Percentiles rank a stretch among this genome's conserved stretches.
These are phyloP conservation scores for Cerastis leucographa DNA, from an alignment of 2,888 invertebrate genomes.

Conservation along the genomic window DNA sequence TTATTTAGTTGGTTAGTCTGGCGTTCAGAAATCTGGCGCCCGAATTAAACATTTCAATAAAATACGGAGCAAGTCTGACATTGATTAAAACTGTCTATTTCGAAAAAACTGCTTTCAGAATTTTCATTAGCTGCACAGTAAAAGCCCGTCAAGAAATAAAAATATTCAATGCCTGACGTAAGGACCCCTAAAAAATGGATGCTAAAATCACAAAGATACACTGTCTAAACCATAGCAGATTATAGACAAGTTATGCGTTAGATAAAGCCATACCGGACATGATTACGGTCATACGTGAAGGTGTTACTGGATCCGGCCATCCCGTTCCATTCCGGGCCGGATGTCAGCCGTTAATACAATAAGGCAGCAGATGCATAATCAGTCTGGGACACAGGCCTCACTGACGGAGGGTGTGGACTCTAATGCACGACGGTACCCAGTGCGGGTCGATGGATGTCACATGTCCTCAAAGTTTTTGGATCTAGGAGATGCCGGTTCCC, in stretches of 20 bases:
- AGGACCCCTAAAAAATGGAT: not conserved
- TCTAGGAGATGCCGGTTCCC: not conserved
- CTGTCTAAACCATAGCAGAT: not conserved
- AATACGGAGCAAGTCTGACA: not conserved
- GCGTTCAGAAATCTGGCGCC: not conserved
- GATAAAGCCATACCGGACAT: not conserved
- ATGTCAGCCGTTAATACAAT: constrained; percentile 32
- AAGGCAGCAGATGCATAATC: not conserved
- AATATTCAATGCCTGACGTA: not conserved
- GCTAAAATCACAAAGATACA: not conserved
- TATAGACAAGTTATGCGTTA: not conserved
- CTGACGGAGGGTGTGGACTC: too few relatives aligned
- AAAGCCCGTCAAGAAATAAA: not conserved
- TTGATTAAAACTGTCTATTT: not conserved
- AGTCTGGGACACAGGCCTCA: not conserved
- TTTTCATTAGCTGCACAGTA: not conserved
- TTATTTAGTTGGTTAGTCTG: not conserved
- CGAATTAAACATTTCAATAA: not conserved
- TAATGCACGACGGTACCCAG: too few relatives aligned
- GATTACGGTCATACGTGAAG: not conserved
- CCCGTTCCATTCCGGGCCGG: constrained; percentile 3
- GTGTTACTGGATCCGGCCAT: constrained; percentile 15
- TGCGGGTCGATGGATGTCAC: not conserved
- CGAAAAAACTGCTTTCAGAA: not conserved
- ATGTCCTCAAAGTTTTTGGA: not conserved